Conservation (phyloP, 2,797 vertebrate species). For the Lutjanus campechanus region DNA sequence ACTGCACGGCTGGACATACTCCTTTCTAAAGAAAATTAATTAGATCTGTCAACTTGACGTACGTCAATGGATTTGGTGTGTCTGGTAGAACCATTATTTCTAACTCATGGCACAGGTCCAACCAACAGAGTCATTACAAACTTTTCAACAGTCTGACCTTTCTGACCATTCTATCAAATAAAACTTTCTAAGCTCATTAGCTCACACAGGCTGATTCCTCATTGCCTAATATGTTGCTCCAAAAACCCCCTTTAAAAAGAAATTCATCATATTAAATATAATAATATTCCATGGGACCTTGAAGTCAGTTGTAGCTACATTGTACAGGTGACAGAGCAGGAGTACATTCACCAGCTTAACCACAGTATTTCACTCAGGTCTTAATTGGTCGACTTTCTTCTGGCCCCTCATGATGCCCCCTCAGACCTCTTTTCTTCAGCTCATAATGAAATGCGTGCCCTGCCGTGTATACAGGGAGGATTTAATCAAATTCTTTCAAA, state of each 20-base stretch:
- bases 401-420: constrained; percentile 1
- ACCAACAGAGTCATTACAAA: constrained; percentile 7
- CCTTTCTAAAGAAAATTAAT: too few species aligned
- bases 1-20: too few species aligned
- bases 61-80: too few species aligned
- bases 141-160: constrained; percentile 27
- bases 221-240: not conserved
- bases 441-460: constrained; percentile 44
- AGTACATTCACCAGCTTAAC: constrained; percentile 11
- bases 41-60: too few species aligned
- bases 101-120: not conserved
- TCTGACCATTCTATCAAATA: constrained; percentile 17
- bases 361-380: constrained; percentile 16
- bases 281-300: constrained; percentile 8
- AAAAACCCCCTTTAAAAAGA: constrained; percentile 14
- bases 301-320: not conserved
- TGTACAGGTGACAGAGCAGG: constrained; percentile 7
- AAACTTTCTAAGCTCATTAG: constrained; percentile 31
- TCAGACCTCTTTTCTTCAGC: constrained; percentile 24
- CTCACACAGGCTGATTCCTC: constrained; percentile 17
- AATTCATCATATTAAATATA: constrained; percentile 35
- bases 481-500: constrained; percentile 50
- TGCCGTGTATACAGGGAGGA: constrained; percentile 16
- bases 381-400: constrained; percentile 38
- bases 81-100: too few species aligned